Evolutionary conservation across 37 sponge, comb jelly and placozoan species (phyloP).

Genomic region (Chondrosia reniformis): DNA sequence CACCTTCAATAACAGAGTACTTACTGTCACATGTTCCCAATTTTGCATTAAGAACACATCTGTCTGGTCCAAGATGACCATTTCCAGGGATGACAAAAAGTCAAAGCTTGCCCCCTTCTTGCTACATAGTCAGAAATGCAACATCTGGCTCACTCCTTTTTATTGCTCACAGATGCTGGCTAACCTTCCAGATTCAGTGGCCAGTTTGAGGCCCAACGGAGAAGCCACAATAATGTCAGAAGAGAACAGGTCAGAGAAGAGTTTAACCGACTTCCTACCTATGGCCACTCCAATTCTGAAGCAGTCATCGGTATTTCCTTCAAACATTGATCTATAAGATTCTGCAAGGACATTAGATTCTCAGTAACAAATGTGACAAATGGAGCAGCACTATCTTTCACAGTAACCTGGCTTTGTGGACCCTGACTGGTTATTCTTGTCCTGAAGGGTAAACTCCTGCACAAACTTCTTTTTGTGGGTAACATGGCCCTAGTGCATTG

Average conservation of each 20-base stretch:
- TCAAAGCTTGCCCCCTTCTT: constrained; percentile 88
- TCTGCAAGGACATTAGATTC: constrained; percentile 16
- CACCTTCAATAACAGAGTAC: neutral
- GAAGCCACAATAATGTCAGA: constrained; percentile 96
- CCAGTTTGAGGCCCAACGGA: constrained; percentile 89
- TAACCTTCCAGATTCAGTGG: constrained; percentile 82
- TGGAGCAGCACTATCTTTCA: neutral
- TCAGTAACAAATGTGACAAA: no score
- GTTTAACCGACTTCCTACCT: constrained; percentile 58
- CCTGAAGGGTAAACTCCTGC: constrained; percentile 53
- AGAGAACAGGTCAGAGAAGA: constrained; percentile 87
- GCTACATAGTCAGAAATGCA: constrained; percentile 15
- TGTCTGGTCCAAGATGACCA: constrained; percentile 79
- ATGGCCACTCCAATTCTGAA: constrained; percentile 88
- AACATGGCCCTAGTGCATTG: constrained; percentile 81
- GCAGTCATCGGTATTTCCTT: constrained; percentile 95
- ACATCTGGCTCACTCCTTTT: neutral
- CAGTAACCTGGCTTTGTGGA: constrained; percentile 32
- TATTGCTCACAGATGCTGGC: no score
- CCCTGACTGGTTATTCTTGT: constrained; percentile 17
- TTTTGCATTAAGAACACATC: constrained; percentile 99
- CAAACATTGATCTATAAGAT: constrained; percentile 69
- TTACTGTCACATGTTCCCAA: constrained; percentile 87
- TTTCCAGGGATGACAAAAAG: constrained; percentile 93
- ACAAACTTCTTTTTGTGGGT: constrained; percentile 64